These are phyloP conservation scores for Chitala chitala DNA, from an alignment of 2,113 vertebrate genomes.

Conservation along the genomic window DNA sequence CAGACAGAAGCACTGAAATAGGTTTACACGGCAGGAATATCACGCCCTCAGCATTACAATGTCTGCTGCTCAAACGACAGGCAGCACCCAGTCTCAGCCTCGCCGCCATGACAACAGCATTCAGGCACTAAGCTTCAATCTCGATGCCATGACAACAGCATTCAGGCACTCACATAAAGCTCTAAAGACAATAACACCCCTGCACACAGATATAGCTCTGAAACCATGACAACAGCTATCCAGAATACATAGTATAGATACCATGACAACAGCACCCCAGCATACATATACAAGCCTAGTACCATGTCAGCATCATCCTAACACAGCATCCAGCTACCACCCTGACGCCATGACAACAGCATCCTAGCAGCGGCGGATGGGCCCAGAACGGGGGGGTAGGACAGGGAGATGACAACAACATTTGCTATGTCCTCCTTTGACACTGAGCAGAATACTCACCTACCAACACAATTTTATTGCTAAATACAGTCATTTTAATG, in stretches of 20 bases:
- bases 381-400: background rate
- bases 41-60: background rate
- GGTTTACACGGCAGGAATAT: background rate
- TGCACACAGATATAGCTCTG: background rate
- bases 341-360: slow-evolving; percentile 19
- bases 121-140: background rate
- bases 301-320: background rate
- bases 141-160: slow-evolving; percentile 1
- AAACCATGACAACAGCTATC: slow-evolving; percentile 3
- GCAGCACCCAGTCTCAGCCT: background rate
- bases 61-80: background rate
- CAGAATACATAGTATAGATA: background rate
- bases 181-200: slow-evolving; percentile 4
- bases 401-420: background rate
- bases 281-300: background rate
- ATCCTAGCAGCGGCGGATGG: background rate
- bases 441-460: background rate
- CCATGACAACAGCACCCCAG: background rate
- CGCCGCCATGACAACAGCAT: slow-evolving; percentile 6
- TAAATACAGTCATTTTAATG: too few species aligned
- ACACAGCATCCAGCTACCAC: background rate
- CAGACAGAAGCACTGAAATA: too few species aligned
- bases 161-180: background rate
- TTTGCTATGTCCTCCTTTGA: background rate
- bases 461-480: background rate